These are phyloP conservation scores for Macquaria australasica DNA, from an alignment of 2,113 vertebrate species.

Conservation along the genomic window DNA sequence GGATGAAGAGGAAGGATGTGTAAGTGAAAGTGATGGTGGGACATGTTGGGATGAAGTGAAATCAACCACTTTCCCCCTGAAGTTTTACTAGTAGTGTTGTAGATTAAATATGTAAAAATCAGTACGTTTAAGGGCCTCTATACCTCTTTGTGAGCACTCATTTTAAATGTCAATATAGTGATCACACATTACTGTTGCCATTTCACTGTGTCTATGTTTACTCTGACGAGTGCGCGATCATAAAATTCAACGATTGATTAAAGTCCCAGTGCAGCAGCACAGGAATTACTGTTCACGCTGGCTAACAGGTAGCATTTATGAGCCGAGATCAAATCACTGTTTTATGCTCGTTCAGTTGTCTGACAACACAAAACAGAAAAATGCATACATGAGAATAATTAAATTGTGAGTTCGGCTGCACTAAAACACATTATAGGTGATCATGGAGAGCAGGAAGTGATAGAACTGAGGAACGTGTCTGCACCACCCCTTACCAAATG, in stretches of 20 bases:
- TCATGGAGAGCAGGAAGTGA: not conserved
- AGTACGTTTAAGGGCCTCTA: constrained; percentile 8
- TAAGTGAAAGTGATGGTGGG: not conserved
- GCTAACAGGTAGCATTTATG: constrained; percentile 4
- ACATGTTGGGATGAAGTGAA: constrained; percentile 19
- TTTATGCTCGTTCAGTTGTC: not conserved
- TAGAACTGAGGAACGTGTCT: not conserved
- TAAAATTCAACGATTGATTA: constrained; percentile 8
- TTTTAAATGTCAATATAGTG: constrained; percentile 25
- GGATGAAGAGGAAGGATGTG: constrained; percentile 13
- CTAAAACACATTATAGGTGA: constrained; percentile 3
- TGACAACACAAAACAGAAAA: constrained; percentile 1
- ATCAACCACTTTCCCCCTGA: constrained; percentile 9
- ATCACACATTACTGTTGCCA: not conserved
- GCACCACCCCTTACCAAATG: not conserved
- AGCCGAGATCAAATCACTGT: not conserved
- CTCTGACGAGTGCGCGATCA: not conserved
- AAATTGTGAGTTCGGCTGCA: not conserved
- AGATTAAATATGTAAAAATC: constrained; percentile 45
- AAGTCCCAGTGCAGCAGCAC: not conserved
- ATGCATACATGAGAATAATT: not conserved
- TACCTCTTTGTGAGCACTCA: not conserved
- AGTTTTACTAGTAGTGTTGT: constrained; percentile 10
- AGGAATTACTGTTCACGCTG: not conserved
- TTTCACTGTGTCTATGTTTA: constrained; percentile 27